Evolutionary conservation across 1,140 invertebrate genomes (phyloP), one percentile per base, ranked within the genome.

Genomic region (Leptinotarsa undecemlineata): DNA sequence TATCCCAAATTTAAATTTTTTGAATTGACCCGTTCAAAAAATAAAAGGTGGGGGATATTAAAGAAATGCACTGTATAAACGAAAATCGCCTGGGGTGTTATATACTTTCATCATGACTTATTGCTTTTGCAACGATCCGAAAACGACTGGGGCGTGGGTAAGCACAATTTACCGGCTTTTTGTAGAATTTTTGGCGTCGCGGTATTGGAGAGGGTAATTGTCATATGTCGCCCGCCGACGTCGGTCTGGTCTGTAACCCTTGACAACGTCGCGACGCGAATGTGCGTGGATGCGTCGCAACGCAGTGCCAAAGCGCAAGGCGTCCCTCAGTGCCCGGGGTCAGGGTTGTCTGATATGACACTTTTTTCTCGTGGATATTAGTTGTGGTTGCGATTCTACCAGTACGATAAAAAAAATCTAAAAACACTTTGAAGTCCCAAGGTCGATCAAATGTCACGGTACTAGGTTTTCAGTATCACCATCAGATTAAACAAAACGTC

Each of bases 311-410:
- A 57, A n/a, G n/a, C 33, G 23, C 66, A 68, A 68, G 17, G 42
- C 42, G 66, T 19, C 23, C 23, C 66, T 68, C 66, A 68, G 66
- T 68, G 66, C 17, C 66, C 66, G 2, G 66, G 66, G 66, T 68
- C 66, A 68, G 66, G 66, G 66, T 68, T 68, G 66, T 57, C 51
- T 57, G 51, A 57, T 57, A 57, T 13, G 6, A 33, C 33, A 33
- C 8, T 33, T 33, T 33, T 33, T 33, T 33, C 33, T 8, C 33
- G 33, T 33, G 33, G 33, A 33, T 33, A 11, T 33, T 33, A 33
- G 1, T 33, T 33, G 33, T 33, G 33, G 33, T 33, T 33, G 33
- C 33, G 33, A 33, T 33, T 33, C 33, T 33, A 33, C 33, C 11
- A 33, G 33, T 33, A 33, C 33, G 33, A 33, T 33, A 33, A 33